phyloP scores from a whole-genome alignment of 2,113 vertebrate species.

The Siniperca chuatsi region DNA sequence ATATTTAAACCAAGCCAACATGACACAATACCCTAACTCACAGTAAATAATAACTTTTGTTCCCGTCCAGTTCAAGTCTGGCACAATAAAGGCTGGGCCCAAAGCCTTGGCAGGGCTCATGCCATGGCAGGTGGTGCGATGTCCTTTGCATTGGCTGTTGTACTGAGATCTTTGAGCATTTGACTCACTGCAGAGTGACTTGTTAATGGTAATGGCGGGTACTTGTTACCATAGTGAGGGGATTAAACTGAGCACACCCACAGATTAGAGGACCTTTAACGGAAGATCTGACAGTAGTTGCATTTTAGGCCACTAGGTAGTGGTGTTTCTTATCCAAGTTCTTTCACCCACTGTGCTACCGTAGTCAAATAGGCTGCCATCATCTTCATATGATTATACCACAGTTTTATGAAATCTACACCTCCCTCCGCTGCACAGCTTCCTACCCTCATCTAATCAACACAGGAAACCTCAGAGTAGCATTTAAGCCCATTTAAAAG shows the following conservation, averaged over 20 bases:
- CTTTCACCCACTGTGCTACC: not conserved
- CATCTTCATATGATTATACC: slow-evolving; percentile 4
- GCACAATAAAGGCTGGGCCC: not conserved
- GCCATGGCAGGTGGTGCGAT: not conserved
- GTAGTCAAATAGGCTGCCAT: not conserved
- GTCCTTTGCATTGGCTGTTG: not conserved
- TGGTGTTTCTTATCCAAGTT: not conserved
- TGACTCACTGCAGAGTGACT: not conserved
- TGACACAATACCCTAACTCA: slow-evolving; percentile 1
- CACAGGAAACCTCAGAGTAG: slow-evolving; percentile 27
- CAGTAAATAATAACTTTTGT: not conserved
- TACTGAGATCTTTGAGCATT: not conserved
- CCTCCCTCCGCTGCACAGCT: not conserved
- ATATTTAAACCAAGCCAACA: slow-evolving; percentile 1
- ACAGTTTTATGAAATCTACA: slow-evolving; percentile 6
- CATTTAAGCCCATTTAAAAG: slow-evolving; percentile 12
- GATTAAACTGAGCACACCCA: not conserved
- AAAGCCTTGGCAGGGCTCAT: not conserved
- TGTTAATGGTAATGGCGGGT: not conserved
- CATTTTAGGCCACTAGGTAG: not conserved
- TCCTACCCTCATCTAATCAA: slow-evolving; percentile 14
- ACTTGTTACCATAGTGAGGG: not conserved
- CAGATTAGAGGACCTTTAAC: not conserved
- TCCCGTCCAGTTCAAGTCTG: not conserved
- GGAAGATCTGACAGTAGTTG: not conserved